These are phyloP conservation scores for Anarsia innoxiella DNA, from an alignment of 2,888 invertebrate genomes.

Conservation along the genomic window DNA sequence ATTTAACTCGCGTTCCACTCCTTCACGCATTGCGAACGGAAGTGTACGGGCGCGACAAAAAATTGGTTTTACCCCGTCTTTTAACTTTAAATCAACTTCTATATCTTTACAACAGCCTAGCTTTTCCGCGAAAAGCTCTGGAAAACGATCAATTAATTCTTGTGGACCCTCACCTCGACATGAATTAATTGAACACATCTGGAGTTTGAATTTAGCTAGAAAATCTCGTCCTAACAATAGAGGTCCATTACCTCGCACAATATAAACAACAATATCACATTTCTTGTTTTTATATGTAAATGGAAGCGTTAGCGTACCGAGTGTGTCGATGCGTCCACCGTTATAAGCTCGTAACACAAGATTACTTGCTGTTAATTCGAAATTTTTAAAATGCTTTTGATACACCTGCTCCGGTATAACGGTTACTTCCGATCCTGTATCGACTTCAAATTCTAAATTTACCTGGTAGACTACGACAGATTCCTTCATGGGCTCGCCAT, in stretches of 20 bases:
- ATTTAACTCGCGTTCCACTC: background rate
- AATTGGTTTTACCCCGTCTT: background rate
- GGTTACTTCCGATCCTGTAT: constrained; percentile 11
- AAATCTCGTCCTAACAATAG: constrained; percentile 4
- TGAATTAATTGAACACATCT: too few species aligned
- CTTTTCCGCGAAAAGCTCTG: background rate
- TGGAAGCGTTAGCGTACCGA: constrained; percentile 5
- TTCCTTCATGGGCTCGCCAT: constrained; percentile 5
- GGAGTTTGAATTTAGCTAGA: too few species aligned
- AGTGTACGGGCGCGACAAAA: background rate
- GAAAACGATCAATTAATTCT: too few species aligned
- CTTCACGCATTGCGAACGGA: background rate
- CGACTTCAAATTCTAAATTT: constrained; percentile 4
- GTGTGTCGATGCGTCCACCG: constrained; percentile 5
- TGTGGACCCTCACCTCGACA: too few species aligned
- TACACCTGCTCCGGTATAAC: constrained; percentile 6
- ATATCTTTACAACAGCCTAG: background rate
- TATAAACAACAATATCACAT: background rate
- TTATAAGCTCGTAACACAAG: constrained; percentile 11
- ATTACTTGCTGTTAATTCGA: constrained; percentile 1
- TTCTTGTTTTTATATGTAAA: constrained; percentile 8
- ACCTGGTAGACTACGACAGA: background rate
- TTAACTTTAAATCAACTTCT: background rate
- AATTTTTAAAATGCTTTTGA: background rate
- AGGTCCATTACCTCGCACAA: background rate